A percentile compares a stretch with the other conserved stretches of the same genome.
Evolutionary conservation across 2,888 invertebrate genomes (phyloP).

Genomic region (Netelia fuscicornis): DNA sequence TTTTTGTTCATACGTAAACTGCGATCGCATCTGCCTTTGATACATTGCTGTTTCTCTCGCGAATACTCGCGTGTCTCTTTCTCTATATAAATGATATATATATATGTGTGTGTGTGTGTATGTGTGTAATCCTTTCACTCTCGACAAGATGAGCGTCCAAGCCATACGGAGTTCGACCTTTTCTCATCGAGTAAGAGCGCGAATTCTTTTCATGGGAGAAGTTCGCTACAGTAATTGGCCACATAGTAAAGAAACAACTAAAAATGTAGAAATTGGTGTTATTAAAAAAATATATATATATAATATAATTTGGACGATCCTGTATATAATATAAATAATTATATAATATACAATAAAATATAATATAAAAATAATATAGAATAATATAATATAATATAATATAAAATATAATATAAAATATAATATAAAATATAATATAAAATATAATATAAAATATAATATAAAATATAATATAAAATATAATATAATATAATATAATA

Average conservation of each 20-base stretch:
- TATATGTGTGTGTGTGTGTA: not conserved
- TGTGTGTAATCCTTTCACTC: conserved; percentile 71
- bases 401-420: too few relatives aligned
- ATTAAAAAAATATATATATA: not conserved
- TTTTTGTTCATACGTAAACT: too few relatives aligned
- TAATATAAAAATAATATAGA: too few relatives aligned
- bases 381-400: too few relatives aligned
- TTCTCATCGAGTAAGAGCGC: conserved; percentile 16
- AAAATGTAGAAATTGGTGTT: not conserved
- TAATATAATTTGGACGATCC: too few relatives aligned
- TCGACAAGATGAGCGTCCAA: conserved; percentile 59
- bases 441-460: too few relatives aligned
- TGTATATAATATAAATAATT: too few relatives aligned
- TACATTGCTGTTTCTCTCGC: not conserved
- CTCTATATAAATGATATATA: not conserved
- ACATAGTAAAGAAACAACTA: not conserved
- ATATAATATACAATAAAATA: too few relatives aligned
- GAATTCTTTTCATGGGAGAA: not conserved
- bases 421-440: too few relatives aligned
- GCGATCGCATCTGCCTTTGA: too few relatives aligned
- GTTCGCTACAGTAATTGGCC: not conserved
- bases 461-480: too few relatives aligned
- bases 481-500: too few relatives aligned
- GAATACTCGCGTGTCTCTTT: conserved; percentile 10
- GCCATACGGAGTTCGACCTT: conserved; percentile 62